A percentile compares a stretch with the other conserved stretches of the same genome.
Conservation (phyloP, 2,797 vertebrate genomes). For the Tragelaphus eurycerus region DNA sequence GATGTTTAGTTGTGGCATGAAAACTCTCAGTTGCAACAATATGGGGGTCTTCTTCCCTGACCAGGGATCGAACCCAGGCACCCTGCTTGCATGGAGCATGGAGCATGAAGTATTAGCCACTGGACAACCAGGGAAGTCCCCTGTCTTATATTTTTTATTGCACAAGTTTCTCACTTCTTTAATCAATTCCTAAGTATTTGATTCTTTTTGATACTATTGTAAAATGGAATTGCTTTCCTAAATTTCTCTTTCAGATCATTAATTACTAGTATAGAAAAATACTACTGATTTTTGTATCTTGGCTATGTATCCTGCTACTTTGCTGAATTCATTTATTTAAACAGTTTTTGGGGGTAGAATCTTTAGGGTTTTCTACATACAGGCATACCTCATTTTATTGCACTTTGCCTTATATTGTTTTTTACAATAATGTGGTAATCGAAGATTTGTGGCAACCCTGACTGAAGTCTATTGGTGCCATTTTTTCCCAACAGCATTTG, state of each 20-base stretch:
- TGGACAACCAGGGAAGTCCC: not conserved
- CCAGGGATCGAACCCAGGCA: not conserved
- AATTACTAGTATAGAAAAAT: not conserved
- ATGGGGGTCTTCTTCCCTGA: not conserved
- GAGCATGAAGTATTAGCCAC: not conserved
- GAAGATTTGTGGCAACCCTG: not conserved
- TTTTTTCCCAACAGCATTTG: not conserved
- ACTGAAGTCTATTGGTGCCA: not conserved
- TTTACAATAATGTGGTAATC: not conserved
- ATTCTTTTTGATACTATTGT: not conserved
- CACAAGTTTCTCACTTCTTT: not conserved
- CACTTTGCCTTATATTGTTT: not conserved
- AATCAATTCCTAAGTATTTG: not conserved
- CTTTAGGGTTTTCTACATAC: not conserved
- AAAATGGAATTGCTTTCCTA: not conserved
- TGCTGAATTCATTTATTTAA: not conserved
- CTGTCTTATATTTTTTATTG: not conserved
- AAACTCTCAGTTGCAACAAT: not conserved
- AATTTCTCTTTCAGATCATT: not conserved
- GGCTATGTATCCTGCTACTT: not conserved
- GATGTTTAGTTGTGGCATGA: not conserved
- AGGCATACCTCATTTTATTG: not conserved
- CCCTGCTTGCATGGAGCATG: not conserved
- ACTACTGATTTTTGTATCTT: not conserved
- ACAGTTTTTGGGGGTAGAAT: not conserved